These are phyloP conservation scores for Himalopsyche japonica DNA, from an alignment of 2,888 invertebrate species.

Conservation along the genomic window DNA sequence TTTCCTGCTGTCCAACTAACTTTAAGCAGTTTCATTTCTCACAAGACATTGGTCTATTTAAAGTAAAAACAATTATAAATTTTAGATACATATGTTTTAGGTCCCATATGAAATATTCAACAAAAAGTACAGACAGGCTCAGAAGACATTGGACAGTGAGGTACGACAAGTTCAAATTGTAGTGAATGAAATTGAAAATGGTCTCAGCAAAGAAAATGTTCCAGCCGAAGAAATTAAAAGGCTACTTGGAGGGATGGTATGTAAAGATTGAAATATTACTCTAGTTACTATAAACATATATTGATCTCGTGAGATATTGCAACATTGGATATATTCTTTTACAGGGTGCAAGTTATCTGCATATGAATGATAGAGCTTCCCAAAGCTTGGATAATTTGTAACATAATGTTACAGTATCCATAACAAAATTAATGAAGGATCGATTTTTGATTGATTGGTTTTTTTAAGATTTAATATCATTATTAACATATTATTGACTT, in stretches of 20 bases:
- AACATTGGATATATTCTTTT: no score
- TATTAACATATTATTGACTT: no score
- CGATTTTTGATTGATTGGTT: no score
- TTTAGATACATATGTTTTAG: conserved; percentile 53
- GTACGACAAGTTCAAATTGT: conserved; percentile 84
- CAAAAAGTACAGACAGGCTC: conserved; percentile 94
- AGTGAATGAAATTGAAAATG: conserved; percentile 77
- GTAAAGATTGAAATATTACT: not conserved
- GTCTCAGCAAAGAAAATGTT: conserved; percentile 63
- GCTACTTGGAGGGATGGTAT: conserved; percentile 81
- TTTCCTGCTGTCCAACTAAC: not conserved
- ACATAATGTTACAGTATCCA: no score
- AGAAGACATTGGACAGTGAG: conserved; percentile 92
- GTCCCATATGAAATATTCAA: conserved; percentile 98
- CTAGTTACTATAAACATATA: not conserved
- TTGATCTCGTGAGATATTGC: no score
- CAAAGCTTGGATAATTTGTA: no score
- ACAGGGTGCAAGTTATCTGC: no score
- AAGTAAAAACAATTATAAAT: not conserved
- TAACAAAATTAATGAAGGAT: no score
- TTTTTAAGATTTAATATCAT: no score
- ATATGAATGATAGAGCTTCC: no score
- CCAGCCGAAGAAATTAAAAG: conserved; percentile 75
- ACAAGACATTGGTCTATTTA: no score
- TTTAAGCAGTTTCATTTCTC: no score